A percentile compares a stretch with the other conserved stretches of the same genome.
Evolutionary conservation across 2,888 invertebrate genomes (phyloP).

Genomic region (Aporophyla nigra): DNA sequence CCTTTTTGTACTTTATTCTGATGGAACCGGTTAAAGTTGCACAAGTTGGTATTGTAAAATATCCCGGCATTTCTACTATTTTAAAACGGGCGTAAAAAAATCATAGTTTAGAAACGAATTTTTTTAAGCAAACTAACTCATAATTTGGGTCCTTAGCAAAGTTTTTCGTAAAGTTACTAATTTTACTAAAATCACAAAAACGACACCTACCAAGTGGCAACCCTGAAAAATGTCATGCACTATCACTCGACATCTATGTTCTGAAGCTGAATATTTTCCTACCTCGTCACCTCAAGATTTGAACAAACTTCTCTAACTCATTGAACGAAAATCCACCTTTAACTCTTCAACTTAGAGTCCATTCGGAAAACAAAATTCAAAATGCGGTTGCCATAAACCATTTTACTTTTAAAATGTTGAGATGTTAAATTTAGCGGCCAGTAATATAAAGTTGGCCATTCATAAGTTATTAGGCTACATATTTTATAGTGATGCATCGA

Average conservation of each 20-base stretch:
- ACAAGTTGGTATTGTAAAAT: background rate
- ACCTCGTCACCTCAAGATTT: slow-evolving; percentile 87
- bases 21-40: background rate
- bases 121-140: background rate
- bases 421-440: slow-evolving; percentile 29
- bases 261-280: slow-evolving; percentile 87
- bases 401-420: slow-evolving; percentile 60
- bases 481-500: slow-evolving; percentile 84
- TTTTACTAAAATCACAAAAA: slow-evolving; percentile 30
- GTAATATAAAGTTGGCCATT: slow-evolving; percentile 57
- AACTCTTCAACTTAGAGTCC: slow-evolving; percentile 57
- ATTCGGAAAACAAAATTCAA: slow-evolving; percentile 61
- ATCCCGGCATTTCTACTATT: background rate
- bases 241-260: slow-evolving; percentile 87
- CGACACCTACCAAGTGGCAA: slow-evolving; percentile 63
- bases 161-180: slow-evolving; percentile 9
- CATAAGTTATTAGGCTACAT: slow-evolving; percentile 79
- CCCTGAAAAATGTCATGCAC: slow-evolving; percentile 84
- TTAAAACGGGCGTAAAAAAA: background rate
- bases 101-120: no score
- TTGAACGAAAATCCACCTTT: slow-evolving; percentile 67
- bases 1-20: background rate
- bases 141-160: slow-evolving; percentile 10
- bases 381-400: slow-evolving; percentile 46
- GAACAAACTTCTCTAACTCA: slow-evolving; percentile 45